A percentile compares a stretch with the other conserved stretches of the same genome.
Evolutionary conservation across 2,888 invertebrate species (phyloP).

Genomic region (Agriopis marginaria): DNA sequence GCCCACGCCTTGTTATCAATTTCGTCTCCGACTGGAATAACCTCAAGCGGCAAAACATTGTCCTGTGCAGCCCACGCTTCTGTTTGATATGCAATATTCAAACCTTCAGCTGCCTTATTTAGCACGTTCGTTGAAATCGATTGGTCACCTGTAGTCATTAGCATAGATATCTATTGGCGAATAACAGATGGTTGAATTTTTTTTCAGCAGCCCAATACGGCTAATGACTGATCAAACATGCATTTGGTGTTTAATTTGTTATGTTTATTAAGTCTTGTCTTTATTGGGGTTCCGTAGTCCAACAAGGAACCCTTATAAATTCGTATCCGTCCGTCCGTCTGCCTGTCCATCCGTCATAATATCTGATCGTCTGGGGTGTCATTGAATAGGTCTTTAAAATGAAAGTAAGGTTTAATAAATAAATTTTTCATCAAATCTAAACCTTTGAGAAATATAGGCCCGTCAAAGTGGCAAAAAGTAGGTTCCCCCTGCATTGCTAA

Average conservation of each 20-base stretch:
- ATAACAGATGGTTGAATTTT: slow-evolving; percentile 52
- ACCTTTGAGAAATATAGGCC: too few species aligned
- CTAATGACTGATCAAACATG: slow-evolving; percentile 16
- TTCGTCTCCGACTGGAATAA: slow-evolving; percentile 48
- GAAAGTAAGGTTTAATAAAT: too few species aligned
- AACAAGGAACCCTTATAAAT: too few species aligned
- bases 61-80: slow-evolving; percentile 63
- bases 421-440: too few species aligned
- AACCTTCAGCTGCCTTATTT: slow-evolving; percentile 65
- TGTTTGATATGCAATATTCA: slow-evolving; percentile 67
- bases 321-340: too few species aligned
- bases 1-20: slow-evolving; percentile 60
- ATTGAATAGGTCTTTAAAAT: too few species aligned
- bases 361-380: too few species aligned
- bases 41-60: slow-evolving; percentile 39
- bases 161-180: slow-evolving; percentile 52
- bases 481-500: too few species aligned
- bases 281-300: too few species aligned
- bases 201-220: slow-evolving; percentile 57
- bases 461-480: too few species aligned
- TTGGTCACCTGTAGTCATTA: slow-evolving; percentile 49
- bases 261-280: slow-evolving; percentile 4
- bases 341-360: too few species aligned
- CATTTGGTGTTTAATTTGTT: not conserved
- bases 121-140: slow-evolving; percentile 50